Base-by-base conservation (phyloP, 2,888 invertebrate species). In the Drosophila austrosaltans region DNA sequence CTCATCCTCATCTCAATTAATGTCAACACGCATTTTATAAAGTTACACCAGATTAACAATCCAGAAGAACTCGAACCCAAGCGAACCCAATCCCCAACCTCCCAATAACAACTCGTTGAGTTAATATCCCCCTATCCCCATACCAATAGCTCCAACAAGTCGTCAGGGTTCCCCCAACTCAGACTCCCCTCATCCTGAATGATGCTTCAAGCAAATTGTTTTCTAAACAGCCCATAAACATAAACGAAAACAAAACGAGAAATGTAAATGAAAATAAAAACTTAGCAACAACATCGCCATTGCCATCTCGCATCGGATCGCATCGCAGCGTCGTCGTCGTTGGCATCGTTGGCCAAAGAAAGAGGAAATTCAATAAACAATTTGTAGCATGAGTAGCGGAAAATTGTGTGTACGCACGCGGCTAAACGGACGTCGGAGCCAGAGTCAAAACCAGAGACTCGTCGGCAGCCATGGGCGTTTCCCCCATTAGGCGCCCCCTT, bases 281-380 rank as follows among this genome's bases (percentile, higher is more conserved):
- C 83, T 83, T 75, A 81, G 81, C 70, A 75, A 53, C 42, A 59
- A 59, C 39, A 40, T 59, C 36, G 25, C 42, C 16, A 16, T 16
- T 42, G 16, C 1, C 20, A 44, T 44, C 44, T 48, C 48, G 22
- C 10, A 48, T 22, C 48, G 36, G 32, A 32, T 48, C 48, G 53
- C 25, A n/a, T 36, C 39, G 54, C 40, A n/a, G 30, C 66, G 58
- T 44, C 59, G 59, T 57, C 54, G 62, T 44, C 3, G 44, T 48
- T 22, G 44, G 20, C 20, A 22, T 48, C 20, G 48, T 48, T 48
- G 68, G 67, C 67, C 61, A 56, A 81, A 77, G 72, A 72, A 81
- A 82, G 86, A 84, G 83, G 87, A 83, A 83, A 83, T 83, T 87
- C 83, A 83, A 83, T 83, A 83, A 83, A 83, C 83, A 83, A 87